phyloP scores from a whole-genome alignment of 2,113 vertebrate species.

The Peucedramus taeniatus region DNA sequence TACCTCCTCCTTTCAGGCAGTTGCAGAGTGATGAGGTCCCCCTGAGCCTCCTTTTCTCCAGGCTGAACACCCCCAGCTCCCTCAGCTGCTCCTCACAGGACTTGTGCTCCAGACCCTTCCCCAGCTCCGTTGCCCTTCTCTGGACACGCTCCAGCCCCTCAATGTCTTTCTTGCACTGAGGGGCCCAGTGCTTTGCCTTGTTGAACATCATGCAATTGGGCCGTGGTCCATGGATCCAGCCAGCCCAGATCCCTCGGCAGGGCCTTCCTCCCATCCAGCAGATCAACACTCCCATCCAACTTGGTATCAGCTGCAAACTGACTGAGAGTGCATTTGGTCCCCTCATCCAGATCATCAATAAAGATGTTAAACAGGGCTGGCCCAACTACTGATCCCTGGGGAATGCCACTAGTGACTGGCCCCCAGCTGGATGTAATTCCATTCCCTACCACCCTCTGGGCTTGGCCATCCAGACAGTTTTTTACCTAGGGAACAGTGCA shows the following conservation, averaged over 20 bases:
- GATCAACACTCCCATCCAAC: neutral
- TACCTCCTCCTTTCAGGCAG: rapidly evolving
- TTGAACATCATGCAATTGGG: neutral
- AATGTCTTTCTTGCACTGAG: rapidly evolving
- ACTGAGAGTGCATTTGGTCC: neutral
- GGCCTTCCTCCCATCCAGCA: neutral
- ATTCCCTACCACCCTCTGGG: neutral
- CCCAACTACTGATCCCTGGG: neutral
- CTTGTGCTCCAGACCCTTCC: neutral
- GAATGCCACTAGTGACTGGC: rapidly evolving
- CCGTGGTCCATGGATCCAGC: neutral
- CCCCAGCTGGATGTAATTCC: neutral
- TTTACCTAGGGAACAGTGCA: neutral
- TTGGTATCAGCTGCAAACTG: neutral
- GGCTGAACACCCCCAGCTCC: neutral
- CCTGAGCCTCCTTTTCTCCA: neutral
- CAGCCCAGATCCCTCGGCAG: neutral
- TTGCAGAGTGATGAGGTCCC: rapidly evolving
- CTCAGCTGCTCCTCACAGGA: neutral
- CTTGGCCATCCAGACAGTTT: neutral
- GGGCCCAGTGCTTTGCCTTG: neutral
- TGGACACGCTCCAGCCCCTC: neutral
- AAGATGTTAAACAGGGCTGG: neutral
- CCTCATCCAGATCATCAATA: rapidly evolving
- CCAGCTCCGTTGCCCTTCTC: neutral